Conservation (phyloP, 2,888 invertebrate species). For the Lumbricus terrestris region DNA sequence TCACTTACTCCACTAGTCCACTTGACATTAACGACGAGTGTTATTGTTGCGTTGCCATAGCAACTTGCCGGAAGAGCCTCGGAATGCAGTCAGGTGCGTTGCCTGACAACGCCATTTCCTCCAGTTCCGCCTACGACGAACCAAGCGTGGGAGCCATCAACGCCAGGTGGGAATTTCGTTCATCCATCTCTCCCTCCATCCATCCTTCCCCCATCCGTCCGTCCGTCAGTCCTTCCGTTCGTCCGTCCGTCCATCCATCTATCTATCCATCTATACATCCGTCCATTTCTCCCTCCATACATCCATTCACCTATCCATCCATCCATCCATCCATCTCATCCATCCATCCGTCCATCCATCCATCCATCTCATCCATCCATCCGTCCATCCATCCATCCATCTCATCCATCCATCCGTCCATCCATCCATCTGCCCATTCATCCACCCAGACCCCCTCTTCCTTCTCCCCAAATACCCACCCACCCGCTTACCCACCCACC, state of each 20-base stretch:
- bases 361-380: too few relatives aligned
- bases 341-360: too few relatives aligned
- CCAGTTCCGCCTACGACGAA: conserved; percentile 81
- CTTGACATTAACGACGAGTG: not conserved
- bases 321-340: too few relatives aligned
- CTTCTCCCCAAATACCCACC: too few relatives aligned
- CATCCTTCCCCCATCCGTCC: not conserved
- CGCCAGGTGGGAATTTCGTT: conserved; percentile 70
- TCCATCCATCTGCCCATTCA: too few relatives aligned
- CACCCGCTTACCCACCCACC: too few relatives aligned
- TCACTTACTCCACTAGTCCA: too few relatives aligned
- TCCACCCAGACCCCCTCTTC: too few relatives aligned
- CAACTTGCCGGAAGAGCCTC: conserved; percentile 76
- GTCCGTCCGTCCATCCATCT: not conserved
- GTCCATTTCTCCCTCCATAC: not conserved
- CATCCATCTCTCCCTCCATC: not conserved
- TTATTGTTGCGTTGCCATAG: conserved; percentile 60
- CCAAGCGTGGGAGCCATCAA: conserved; percentile 82
- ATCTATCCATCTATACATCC: not conserved
- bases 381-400: too few relatives aligned
- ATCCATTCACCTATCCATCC: too few relatives aligned
- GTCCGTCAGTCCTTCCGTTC: not conserved
- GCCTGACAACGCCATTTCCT: conserved; percentile 76
- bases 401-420: too few relatives aligned
- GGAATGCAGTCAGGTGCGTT: conserved; percentile 84